Base-by-base conservation (phyloP, 2,888 invertebrate genomes). In the Clusia tigrina region DNA sequence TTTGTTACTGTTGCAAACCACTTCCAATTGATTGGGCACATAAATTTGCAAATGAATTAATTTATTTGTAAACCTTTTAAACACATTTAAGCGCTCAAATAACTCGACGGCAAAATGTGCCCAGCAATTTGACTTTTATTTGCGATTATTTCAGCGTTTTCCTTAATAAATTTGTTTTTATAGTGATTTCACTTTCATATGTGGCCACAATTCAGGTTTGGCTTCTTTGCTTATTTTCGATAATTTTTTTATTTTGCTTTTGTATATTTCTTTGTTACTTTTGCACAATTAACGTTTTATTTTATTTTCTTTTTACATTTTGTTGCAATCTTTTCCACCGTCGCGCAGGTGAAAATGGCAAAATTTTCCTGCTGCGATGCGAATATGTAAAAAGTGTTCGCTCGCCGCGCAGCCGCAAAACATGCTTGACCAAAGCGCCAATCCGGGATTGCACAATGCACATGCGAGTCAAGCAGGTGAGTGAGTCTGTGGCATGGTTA, bases 351-450 rank as follows among this genome's bases (percentile, higher is more conserved):
- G 66, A 66, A 75, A 76, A 77, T 70, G 71, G 76, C 66, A 72
- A 73, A 76, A 78, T 74, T 77, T 76, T 76, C 78, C 78, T 76
- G 78, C 70, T 76, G 54, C 54, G 38, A 15, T 37, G 15, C 25
- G 46, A n/a, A 25, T 46, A 25, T 55, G 54, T 54, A 32, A 24
- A 42, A 53, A 20, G 57, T 23, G 46, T 23, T 17, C 20, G 20
- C 18, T 18, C n/a, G n/a, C n/a, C 20, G 20, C 23, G 24, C n/a
- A 10, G 20, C 18, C 24, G n/a, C 10, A 54, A 54, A 26, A 26
- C 20, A 12, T 22, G 54, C 26, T n/a, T 42, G n/a, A 42, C 10
- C 42, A 24, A 51, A 18, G 20, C 46, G 15, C 23, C 18, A 9
- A 25, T 3, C 15, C 5, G 25, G 15, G 51, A 26, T n/a, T 18